These are phyloP conservation scores for Tetramorium simillimum DNA, from an alignment of 1,140 invertebrate genomes.

Conservation along the genomic window DNA sequence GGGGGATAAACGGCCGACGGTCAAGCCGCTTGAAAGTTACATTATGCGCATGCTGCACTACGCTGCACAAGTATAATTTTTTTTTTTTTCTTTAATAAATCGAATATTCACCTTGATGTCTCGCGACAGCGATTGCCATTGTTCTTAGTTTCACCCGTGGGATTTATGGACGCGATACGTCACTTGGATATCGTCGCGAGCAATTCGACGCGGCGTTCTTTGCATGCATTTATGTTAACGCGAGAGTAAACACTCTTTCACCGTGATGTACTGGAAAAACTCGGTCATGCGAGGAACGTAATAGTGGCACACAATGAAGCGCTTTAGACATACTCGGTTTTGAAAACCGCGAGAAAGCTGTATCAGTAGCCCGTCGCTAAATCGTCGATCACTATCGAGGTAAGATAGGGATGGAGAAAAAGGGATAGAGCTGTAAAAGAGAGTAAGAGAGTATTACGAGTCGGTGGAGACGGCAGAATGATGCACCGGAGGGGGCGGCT, in stretches of 20 bases:
- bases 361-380: background rate
- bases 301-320: background rate
- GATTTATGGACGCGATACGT: background rate
- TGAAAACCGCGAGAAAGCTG: background rate
- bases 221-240: background rate
- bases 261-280: background rate
- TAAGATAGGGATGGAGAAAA: background rate
- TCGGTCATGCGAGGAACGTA: conserved; percentile 1
- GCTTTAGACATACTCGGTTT: conserved; percentile 2
- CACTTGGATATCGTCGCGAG: background rate
- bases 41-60: background rate
- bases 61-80: background rate
- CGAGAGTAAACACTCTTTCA: conserved; percentile 39
- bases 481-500: conserved; percentile 33
- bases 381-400: conserved; percentile 12
- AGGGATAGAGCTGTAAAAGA: background rate
- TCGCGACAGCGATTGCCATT: background rate
- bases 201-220: conserved; percentile 8
- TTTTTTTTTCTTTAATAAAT: background rate
- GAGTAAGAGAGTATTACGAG: conserved; percentile 9
- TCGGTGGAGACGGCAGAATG: conserved; percentile 32
- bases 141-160: background rate
- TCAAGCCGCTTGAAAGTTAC: conserved; percentile 2
- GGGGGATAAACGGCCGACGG: conserved; percentile 13
- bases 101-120: background rate